Conservation (phyloP, 2,888 invertebrate species). For the Nomada hirtipes region DNA sequence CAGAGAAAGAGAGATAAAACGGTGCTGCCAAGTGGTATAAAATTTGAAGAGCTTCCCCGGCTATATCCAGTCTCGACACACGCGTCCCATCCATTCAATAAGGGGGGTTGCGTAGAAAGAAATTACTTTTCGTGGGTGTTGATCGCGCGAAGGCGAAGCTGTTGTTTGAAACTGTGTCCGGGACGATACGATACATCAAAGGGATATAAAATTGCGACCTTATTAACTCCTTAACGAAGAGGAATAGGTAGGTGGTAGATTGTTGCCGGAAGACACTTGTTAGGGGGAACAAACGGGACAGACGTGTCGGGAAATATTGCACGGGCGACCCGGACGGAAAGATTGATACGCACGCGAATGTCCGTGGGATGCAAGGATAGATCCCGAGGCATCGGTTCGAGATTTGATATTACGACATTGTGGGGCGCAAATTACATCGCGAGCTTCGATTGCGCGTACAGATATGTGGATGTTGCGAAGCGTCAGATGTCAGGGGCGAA, state of each 20-base stretch:
- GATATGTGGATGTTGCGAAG: neutral
- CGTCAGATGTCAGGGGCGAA: neutral
- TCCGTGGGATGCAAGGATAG: neutral
- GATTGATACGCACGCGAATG: neutral
- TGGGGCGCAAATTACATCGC: neutral
- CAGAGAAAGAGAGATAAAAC: neutral
- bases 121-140: no score
- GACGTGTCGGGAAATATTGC: neutral
- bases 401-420: no score
- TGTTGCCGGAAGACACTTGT: neutral
- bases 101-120: no score
- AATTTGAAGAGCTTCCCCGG: no score
- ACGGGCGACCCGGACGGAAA: neutral
- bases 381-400: no score
- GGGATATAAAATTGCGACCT: slow-evolving; percentile 15
- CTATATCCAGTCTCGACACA: no score
- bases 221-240: slow-evolving; percentile 58
- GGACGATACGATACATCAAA: neutral
- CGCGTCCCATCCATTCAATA: no score
- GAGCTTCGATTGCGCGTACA: neutral
- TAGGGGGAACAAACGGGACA: neutral
- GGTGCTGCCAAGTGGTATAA: neutral
- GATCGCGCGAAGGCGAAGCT: slow-evolving; percentile 24
- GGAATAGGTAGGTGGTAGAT: slow-evolving; percentile 31
- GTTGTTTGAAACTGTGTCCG: slow-evolving; percentile 14